phyloP scores from a whole-genome alignment of 1,140 invertebrate species.

The Drosophila kepulauana region DNA sequence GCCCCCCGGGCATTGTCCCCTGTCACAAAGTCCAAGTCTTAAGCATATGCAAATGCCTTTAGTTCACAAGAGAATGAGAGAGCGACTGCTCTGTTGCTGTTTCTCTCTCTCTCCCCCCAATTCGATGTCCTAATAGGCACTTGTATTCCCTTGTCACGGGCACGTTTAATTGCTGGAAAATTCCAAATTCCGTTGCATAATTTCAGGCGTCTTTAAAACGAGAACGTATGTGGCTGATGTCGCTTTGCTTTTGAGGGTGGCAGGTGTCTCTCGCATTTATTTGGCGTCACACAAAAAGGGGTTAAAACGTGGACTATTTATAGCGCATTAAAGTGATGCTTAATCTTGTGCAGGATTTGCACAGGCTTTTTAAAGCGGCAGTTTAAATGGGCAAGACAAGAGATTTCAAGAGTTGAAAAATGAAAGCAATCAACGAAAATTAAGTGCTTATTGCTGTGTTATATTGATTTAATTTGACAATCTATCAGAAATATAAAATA shows the following conservation, averaged over 20 bases:
- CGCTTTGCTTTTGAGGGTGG: not conserved
- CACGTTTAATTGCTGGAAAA: conserved; percentile 65
- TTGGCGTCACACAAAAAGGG: conserved; percentile 21
- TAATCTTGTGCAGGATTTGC: not conserved
- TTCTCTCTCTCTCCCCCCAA: conserved; percentile 5
- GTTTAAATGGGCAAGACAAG: too few species aligned
- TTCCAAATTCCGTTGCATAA: conserved; percentile 63
- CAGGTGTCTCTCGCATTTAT: not conserved
- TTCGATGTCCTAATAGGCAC: conserved; percentile 25
- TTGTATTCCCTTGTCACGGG: conserved; percentile 31
- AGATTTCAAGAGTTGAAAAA: too few species aligned
- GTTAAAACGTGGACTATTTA: not conserved
- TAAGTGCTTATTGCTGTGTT: too few species aligned
- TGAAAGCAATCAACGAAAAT: too few species aligned
- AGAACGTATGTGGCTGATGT: conserved; percentile 1
- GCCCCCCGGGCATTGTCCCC: conserved; percentile 53
- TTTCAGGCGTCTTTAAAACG: conserved; percentile 30
- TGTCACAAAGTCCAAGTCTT: conserved; percentile 9
- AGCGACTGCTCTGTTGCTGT: conserved; percentile 17
- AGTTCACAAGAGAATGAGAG: not conserved
- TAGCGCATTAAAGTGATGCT: not conserved
- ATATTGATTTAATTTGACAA: too few species aligned
- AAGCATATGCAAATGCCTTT: conserved; percentile 49
- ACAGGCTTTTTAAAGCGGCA: not conserved
- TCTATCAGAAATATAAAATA: too few species aligned